Base-by-base conservation (phyloP, 2,888 invertebrate species). In the Gortyna flavago region DNA sequence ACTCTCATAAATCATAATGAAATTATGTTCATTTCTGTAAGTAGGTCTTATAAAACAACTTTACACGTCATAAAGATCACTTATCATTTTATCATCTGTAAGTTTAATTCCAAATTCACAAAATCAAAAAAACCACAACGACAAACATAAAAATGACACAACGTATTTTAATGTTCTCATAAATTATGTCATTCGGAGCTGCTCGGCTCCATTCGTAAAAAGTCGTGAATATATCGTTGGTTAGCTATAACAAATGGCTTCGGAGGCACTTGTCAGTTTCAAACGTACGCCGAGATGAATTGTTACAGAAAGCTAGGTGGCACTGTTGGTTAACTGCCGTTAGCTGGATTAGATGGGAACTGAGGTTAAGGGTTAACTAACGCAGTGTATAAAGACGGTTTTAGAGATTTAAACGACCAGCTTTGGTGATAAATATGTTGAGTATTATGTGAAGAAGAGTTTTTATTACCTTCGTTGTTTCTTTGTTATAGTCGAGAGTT, bases 211-310 rank as follows among this genome's bases (percentile, higher is more conserved):
- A 76, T 88, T 87, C 86, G 87, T 89, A 90, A 91, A 91, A 90
- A 87, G 88, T 86, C 86, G 85, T 89, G 83, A 88, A 88, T 91
- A 90, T 91, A 90, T 90, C 87, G 91, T 88, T 87, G 89, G 85
- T 87, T 87, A 80, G 87, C 84, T 85, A 86, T 90, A 91, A 92
- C 90, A 91, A 92, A 92, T 92, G 88, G 86, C 77, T 88, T 87
- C 84, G 70, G 81, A 88, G 88, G 87, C 86, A 80, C 87, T 88
- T 89, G 92, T 92, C 92, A 91, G 89, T 90, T 91, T 92, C 92
- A 91, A 92, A 88, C 91, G 90, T 86, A 87, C 87, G 75, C 66
- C 74, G 90, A 92, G 92, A 92, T 92, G 91, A 92, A 92, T 92
- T 90, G 92, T 92, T 86, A 87, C 87, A 81, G 83, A 75, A 18